Percentiles rank a stretch among this genome's conserved stretches.
These are phyloP conservation scores for Aldabrachelys gigantea DNA, from an alignment of 2,113 vertebrate species.

Conservation along the genomic window DNA sequence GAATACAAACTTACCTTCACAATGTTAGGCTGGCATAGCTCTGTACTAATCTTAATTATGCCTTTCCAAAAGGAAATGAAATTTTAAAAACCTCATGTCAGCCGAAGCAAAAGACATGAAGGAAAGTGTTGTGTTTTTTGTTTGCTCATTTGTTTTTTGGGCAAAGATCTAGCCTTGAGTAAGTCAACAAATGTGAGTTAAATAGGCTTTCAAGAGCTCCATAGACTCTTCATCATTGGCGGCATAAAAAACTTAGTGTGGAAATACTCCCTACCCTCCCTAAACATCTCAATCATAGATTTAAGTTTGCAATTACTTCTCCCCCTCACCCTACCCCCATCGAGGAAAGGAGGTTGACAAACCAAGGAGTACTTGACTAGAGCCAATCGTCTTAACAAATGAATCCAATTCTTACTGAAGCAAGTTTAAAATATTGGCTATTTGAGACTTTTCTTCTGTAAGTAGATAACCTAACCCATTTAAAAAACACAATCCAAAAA, in stretches of 20 bases:
- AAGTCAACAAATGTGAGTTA: conserved; percentile 63
- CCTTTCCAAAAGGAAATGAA: conserved; percentile 28
- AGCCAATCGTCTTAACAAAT: conserved; percentile 28
- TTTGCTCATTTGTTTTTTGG: conserved; percentile 39
- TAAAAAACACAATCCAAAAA: background rate
- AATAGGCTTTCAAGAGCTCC: conserved; percentile 68
- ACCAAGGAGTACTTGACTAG: conserved; percentile 33
- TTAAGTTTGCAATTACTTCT: conserved; percentile 49
- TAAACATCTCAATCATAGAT: conserved; percentile 56
- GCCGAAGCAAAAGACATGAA: conserved; percentile 53
- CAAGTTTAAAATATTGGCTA: conserved; percentile 13
- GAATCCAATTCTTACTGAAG: conserved; percentile 42
- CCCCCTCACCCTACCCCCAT: background rate
- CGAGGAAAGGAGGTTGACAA: conserved; percentile 55
- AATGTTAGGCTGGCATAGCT: conserved; percentile 46
- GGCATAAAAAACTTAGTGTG: conserved; percentile 66
- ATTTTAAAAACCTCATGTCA: conserved; percentile 35
- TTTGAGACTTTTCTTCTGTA: too few relatives aligned
- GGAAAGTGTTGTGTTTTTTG: background rate
- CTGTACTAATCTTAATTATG: conserved; percentile 58
- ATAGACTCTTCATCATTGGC: conserved; percentile 67
- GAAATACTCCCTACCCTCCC: conserved; percentile 53
- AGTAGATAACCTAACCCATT: too few relatives aligned
- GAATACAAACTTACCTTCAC: conserved; percentile 44
- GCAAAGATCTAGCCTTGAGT: conserved; percentile 35